Base-by-base conservation (phyloP, 2,888 invertebrate genomes). In the Drosophila fungiperda region DNA sequence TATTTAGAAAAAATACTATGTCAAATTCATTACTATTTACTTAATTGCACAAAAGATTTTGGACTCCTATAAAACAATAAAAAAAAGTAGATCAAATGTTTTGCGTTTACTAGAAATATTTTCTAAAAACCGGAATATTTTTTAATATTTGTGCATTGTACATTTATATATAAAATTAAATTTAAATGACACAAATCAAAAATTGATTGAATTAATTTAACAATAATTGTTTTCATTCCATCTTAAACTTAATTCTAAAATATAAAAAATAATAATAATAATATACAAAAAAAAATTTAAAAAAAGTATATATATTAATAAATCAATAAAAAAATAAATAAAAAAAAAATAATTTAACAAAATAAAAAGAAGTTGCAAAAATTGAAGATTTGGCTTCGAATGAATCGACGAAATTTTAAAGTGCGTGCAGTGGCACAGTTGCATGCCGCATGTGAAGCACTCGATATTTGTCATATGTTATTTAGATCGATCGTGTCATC, bases 401-500 rank as follows among this genome's bases (percentile, higher is more conserved):
- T 45, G 45, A 48, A 52, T 61, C 36, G 23, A 42, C 49, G 40
- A 8, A 38, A 60, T 50, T 38, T 60, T 9, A 20, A 29, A 32
- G n/a, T 29, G 26, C 33, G 57, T 45, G 57, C 45, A n/a, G 63
- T 33, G 38, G 58, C 66, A 68, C 32, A 12, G 64, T 36, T 54
- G 53, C 36, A 26, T 58, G 67, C 68, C 38, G 38, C 32, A 54
- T 69, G 66, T 62, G 62, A 66, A 40, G 57, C 68, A 73, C 64
- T 73, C 65, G 68, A 76, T 64, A 76, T 76, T 76, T 73, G 73
- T 76, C 76, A 68, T 62, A 48, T 76, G 68, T 63, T 60, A 62
- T 35, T 68, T 73, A 23, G 49, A 42, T 68, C 58, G 58, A 68
- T 58, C 40, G 57, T 29, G 1, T 17, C n/a, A 29, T 17, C n/a